Base-by-base conservation (phyloP, 92 coral and sea anemone species). In the Zoanthus gigantus region DNA sequence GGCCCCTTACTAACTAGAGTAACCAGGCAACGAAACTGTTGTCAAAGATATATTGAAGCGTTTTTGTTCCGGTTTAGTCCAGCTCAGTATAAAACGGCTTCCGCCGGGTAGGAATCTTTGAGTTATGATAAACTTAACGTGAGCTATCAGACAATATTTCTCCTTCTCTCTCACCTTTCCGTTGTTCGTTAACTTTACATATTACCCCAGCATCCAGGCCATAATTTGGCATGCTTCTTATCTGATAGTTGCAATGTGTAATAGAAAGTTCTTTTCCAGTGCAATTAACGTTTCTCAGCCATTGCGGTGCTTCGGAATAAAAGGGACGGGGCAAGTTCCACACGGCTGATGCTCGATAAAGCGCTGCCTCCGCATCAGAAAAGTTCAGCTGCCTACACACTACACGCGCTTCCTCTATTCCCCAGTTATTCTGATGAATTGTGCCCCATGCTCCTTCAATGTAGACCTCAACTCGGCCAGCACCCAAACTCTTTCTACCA, bases 371-470 rank as follows among this genome's bases (percentile, higher is more conserved):
- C 18, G 75, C 45, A 29, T 81, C 85, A 5, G 85, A 66, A 66
- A 45, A 81, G 46, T 81, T 66, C 75, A 81, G 14, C 75, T 81
- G 85, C 46, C 76, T 81, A 45, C 85, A 81, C 3, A 81, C 71
- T 45, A 81, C 74, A 9, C 45, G 56, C 45, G 85, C 75, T 81
- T 66, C 85, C 12, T 81, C 66, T 48, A 81, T 66, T 46, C 85
- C 85, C 73, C 73, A 81, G 32, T 66, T 45, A 14, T 23, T 63
- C 30, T 81, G 85, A 81, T 81, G 46, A 81, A 81, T 12, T 18
- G 85, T 81, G n/a, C 85, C 85, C 85, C 85, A 81, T 31, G 66
- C 85, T 14, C 85, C 85, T 68, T 56, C 75, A 45, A 81, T 81
- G 37, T 81, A 45, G 42, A 81, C 85, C 11, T 81, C 85, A 46